Percentiles rank a stretch among this genome's conserved stretches.
phyloP scores from a whole-genome alignment of 2,113 vertebrate genomes.

The Muntiacus muntjak region DNA sequence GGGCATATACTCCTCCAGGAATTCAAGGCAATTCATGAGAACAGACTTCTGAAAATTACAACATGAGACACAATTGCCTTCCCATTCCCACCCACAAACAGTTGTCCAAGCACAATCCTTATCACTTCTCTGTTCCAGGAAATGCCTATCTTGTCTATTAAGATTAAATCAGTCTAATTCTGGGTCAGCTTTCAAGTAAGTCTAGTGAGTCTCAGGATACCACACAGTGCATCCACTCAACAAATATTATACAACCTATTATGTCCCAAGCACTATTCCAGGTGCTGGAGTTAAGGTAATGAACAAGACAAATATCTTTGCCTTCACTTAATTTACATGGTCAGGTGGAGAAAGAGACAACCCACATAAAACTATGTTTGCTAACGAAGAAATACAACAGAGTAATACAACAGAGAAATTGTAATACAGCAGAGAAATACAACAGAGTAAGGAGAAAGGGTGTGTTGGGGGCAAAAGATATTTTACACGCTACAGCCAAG shows the following conservation, averaged over 20 bases:
- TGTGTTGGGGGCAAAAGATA: neutral
- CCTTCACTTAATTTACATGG: neutral
- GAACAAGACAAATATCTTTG: neutral
- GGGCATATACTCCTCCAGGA: neutral
- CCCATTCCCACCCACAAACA: neutral
- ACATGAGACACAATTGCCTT: neutral
- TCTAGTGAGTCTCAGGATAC: neutral
- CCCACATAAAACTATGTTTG: neutral
- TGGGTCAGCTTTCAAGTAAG: neutral
- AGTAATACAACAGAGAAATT: neutral
- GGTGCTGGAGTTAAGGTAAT: neutral
- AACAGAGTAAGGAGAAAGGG: neutral
- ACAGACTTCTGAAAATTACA: neutral
- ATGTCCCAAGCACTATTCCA: neutral
- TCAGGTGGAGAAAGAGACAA: neutral
- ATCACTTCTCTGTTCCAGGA: neutral
- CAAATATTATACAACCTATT: neutral
- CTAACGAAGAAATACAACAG: conserved; percentile 3
- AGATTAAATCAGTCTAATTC: conserved; percentile 30
- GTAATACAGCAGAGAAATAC: neutral
- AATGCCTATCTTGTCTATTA: neutral
- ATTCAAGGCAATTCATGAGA: conserved; percentile 32
- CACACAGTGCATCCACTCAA: neutral
- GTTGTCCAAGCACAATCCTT: neutral
- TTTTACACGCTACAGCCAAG: neutral